Evolutionary conservation across 2,888 invertebrate genomes (phyloP).

Genomic region (Arrhopalites spinosus): DNA sequence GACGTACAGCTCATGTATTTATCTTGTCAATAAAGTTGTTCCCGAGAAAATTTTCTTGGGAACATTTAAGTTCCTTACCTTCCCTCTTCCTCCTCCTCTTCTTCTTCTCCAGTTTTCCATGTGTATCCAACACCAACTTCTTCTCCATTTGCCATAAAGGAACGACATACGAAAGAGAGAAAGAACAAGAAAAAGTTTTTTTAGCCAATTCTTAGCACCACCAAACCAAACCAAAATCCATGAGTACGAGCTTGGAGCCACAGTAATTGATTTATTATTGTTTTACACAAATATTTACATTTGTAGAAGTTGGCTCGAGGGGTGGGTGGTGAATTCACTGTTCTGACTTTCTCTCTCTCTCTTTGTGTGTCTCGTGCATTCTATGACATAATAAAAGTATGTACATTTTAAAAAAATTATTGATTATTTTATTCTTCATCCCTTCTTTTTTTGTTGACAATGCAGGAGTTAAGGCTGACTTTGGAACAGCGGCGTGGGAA

Average conservation of each 20-base stretch:
- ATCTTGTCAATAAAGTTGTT: conserved; percentile 35
- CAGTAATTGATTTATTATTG: conserved; percentile 32
- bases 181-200: not conserved
- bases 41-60: not conserved
- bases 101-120: not conserved
- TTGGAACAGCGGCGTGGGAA: conserved; percentile 39
- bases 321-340: not conserved
- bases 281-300: conserved; percentile 31
- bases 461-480: conserved; percentile 38
- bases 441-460: not conserved
- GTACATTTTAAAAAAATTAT: not conserved
- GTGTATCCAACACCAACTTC: not conserved
- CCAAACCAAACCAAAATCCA: too few species aligned
- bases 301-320: not conserved
- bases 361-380: not conserved
- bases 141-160: too few species aligned
- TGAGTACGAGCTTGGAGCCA: too few species aligned
- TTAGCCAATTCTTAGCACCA: not conserved
- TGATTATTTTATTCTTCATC: not conserved
- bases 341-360: not conserved
- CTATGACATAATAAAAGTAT: not conserved
- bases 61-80: not conserved
- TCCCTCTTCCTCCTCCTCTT: not conserved
- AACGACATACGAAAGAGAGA: not conserved
- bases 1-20: conserved; percentile 18